Conservation (phyloP, 2,113 vertebrate species). For the Actinemys pallida region DNA sequence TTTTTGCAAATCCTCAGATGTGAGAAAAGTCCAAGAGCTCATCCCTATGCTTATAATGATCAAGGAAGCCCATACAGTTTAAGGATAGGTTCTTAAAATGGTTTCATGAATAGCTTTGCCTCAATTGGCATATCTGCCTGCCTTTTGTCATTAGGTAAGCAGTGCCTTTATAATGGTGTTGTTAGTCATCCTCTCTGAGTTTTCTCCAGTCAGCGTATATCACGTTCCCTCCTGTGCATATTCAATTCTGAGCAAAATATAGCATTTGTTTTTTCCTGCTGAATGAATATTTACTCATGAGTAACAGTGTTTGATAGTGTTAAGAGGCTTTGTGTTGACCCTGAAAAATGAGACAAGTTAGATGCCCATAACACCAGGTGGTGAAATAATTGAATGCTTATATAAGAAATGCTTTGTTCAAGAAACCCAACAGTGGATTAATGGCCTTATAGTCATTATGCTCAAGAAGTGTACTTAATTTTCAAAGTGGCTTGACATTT, state of each 20-base stretch:
- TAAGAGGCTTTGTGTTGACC: background rate
- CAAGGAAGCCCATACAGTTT: background rate
- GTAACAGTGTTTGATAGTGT: background rate
- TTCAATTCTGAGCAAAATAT: background rate
- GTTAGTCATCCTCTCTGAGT: background rate
- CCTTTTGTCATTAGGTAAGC: background rate
- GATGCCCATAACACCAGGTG: background rate
- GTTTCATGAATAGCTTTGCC: background rate
- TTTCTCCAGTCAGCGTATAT: background rate
- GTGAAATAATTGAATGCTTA: background rate
- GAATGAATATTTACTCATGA: background rate
- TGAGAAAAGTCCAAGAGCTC: background rate
- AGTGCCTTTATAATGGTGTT: background rate
- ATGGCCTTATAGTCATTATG: background rate
- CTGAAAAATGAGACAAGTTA: background rate
- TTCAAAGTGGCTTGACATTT: background rate
- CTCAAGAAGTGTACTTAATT: background rate
- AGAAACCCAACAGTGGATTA: background rate
- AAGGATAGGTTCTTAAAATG: background rate
- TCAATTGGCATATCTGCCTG: background rate
- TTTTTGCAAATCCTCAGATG: background rate
- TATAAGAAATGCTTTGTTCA: background rate
- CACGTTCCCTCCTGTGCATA: background rate
- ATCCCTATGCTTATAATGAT: background rate
- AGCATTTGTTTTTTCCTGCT: background rate